A percentile compares a stretch with the other conserved stretches of the same genome.
Conservation (phyloP, 2,888 invertebrate species). For the Cerastis rubricosa region DNA sequence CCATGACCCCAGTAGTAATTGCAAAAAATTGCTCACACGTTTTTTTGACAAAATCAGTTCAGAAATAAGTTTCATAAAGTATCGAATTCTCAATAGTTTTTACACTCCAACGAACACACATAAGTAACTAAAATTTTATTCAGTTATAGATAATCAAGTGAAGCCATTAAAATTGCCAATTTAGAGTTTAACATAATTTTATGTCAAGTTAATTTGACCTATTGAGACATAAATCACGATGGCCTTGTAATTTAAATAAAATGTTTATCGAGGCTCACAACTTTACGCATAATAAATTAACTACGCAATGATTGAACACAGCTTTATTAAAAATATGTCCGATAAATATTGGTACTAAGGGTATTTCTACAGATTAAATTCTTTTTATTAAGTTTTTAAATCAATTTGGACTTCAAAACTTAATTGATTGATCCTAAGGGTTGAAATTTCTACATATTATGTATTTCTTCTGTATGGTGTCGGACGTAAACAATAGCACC, state of each 20-base stretch:
- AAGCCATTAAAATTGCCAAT: conserved; percentile 49
- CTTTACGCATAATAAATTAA: neutral
- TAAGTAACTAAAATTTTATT: accelerated
- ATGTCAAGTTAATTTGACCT: conserved; percentile 58
- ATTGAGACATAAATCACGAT: conserved; percentile 36
- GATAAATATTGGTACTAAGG: neutral
- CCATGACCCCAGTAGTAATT: neutral
- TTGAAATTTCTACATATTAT: no score
- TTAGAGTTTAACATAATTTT: conserved; percentile 58
- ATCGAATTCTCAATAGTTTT: neutral
- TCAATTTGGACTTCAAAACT: neutral
- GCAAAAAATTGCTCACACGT: neutral
- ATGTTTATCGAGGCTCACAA: conserved; percentile 28
- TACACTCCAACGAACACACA: conserved; percentile 12
- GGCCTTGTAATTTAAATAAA: conserved; percentile 58
- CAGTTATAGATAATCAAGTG: conserved; percentile 37
- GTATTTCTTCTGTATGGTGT: no score
- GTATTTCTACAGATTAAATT: neutral
- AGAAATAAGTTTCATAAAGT: neutral
- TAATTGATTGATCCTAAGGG: neutral
- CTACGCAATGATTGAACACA: conserved; percentile 25
- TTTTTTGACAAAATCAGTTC: neutral
- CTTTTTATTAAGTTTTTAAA: neutral
- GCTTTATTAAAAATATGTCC: conserved; percentile 10
- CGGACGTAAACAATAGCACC: no score